phyloP scores from a whole-genome alignment of 2,888 invertebrate genomes.

The Pachymerium ferrugineum region DNA sequence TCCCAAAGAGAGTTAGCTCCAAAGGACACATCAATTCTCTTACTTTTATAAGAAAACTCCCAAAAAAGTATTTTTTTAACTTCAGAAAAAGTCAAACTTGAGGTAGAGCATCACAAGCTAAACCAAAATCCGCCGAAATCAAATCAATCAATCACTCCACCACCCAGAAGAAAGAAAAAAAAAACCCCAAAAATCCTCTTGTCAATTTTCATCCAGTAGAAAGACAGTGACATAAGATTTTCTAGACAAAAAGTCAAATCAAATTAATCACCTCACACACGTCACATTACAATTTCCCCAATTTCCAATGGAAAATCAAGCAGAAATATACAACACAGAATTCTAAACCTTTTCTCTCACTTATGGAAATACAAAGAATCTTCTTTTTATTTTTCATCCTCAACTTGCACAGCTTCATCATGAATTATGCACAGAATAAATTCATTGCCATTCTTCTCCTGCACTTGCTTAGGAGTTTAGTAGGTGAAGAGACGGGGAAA shows the following conservation, averaged over 20 bases:
- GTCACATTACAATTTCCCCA: background rate
- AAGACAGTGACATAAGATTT: background rate
- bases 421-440: background rate
- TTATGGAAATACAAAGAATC: too few relatives aligned
- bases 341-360: too few relatives aligned
- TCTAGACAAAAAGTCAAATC: background rate
- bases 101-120: background rate
- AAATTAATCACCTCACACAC: background rate
- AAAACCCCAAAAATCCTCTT: background rate
- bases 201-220: background rate
- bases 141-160: conserved; percentile 7
- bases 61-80: too few relatives aligned
- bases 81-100: too few relatives aligned
- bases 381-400: too few relatives aligned
- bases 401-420: too few relatives aligned
- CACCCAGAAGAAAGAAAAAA: background rate
- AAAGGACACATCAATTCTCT: background rate
- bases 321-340: too few relatives aligned
- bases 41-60: background rate
- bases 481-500: background rate
- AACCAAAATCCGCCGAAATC: background rate
- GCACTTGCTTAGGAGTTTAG: background rate
- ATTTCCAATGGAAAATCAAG: background rate
- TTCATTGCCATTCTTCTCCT: background rate
- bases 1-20: background rate